Percentiles rank a stretch among this genome's conserved stretches.
Conservation (phyloP, 2,797 vertebrate genomes). For the Squalus acanthias region DNA sequence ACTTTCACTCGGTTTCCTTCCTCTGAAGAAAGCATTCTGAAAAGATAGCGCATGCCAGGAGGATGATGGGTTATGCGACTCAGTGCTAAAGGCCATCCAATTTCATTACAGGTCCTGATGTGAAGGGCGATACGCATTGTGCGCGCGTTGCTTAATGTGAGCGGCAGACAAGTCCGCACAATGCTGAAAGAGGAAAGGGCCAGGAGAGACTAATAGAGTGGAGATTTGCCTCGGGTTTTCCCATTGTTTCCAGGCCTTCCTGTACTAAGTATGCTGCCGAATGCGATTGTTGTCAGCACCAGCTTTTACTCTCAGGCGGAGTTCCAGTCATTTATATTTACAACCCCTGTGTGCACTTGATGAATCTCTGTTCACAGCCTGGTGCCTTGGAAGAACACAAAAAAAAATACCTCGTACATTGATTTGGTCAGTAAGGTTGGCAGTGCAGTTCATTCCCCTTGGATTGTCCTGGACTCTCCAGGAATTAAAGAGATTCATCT, state of each 20-base stretch:
- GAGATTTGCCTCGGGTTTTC: slow-evolving; percentile 43
- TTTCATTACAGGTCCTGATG: neutral
- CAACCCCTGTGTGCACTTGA: slow-evolving; percentile 54
- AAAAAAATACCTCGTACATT: slow-evolving; percentile 46
- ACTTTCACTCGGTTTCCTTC: slow-evolving; percentile 61
- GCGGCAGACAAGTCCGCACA: neutral
- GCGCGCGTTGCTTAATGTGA: neutral
- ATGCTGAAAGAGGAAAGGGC: neutral
- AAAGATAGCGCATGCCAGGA: slow-evolving; percentile 48
- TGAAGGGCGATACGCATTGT: neutral
- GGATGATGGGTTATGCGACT: neutral
- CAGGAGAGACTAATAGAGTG: slow-evolving; percentile 40
- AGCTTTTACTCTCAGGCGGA: slow-evolving; percentile 52
- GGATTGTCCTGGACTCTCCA: slow-evolving; percentile 50
- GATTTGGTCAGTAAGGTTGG: slow-evolving; percentile 55
- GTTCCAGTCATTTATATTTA: slow-evolving; percentile 57
- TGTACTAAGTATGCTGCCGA: slow-evolving; percentile 52
- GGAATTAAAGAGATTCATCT: neutral
- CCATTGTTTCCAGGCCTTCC: slow-evolving; percentile 49
- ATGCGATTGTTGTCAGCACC: slow-evolving; percentile 58
- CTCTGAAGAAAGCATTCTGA: slow-evolving; percentile 63
- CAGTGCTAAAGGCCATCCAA: neutral
- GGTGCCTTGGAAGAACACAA: slow-evolving; percentile 51
- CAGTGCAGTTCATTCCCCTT: slow-evolving; percentile 56
- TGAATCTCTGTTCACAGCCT: slow-evolving; percentile 57